phyloP scores from a whole-genome alignment of 2,888 invertebrate species.

The Scrobipalpa costella region DNA sequence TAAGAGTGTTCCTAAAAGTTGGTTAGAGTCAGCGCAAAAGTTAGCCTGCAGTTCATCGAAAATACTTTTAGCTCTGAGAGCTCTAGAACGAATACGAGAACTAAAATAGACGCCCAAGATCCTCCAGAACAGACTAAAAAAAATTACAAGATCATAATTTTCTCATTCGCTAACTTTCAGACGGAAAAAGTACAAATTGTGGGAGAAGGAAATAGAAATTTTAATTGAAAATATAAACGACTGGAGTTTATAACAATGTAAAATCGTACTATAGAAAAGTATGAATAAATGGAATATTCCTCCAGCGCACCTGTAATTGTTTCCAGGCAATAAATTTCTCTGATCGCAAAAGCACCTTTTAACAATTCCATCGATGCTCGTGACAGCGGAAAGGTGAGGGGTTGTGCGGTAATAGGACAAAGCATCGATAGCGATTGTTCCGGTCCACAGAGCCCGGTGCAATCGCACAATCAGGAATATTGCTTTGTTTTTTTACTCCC shows the following conservation, averaged over 20 bases:
- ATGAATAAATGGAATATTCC: constrained; percentile 21
- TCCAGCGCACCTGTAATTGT: background rate
- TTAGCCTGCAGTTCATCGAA: background rate
- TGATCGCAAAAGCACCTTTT: constrained; percentile 32
- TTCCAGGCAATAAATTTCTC: constrained; percentile 24
- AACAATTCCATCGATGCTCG: constrained; percentile 40
- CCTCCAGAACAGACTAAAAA: background rate
- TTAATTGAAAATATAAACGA: constrained; percentile 8
- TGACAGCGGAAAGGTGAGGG: constrained; percentile 38
- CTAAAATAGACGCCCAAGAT: background rate
- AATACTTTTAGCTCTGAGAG: background rate
- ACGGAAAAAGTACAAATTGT: background rate
- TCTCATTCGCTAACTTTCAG: background rate
- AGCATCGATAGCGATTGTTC: constrained; percentile 39
- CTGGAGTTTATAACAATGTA: background rate
- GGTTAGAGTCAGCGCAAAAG: background rate
- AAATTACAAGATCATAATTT: background rate
- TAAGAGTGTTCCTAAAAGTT: background rate
- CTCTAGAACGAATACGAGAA: background rate
- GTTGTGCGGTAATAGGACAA: constrained; percentile 38
- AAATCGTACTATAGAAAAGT: constrained; percentile 13
- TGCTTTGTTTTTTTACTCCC: constrained; percentile 34
- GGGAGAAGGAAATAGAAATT: constrained; percentile 8
- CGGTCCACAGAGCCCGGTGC: constrained; percentile 26
- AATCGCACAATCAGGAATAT: constrained; percentile 31